These are phyloP conservation scores for Plutella xylostella DNA, from an alignment of 2,888 invertebrate genomes.

Conservation along the genomic window DNA sequence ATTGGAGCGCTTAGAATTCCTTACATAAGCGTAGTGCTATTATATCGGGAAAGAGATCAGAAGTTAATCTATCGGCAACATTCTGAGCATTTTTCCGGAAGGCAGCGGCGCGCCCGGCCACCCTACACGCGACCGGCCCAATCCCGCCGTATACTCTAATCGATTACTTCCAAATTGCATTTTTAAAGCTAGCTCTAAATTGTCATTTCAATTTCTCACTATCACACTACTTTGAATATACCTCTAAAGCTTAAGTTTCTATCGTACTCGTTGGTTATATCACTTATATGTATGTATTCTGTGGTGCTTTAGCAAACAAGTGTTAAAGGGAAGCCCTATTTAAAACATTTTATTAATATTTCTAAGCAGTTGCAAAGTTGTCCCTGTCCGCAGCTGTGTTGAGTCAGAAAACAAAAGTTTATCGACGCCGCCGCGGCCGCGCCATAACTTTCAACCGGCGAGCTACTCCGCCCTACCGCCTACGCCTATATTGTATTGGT, in stretches of 20 bases:
- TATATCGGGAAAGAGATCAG: slow-evolving; percentile 70
- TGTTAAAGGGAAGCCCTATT: neutral
- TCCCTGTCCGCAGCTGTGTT: slow-evolving; percentile 12
- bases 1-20: slow-evolving; percentile 64
- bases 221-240: no score
- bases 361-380: slow-evolving; percentile 9
- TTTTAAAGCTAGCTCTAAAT: neutral
- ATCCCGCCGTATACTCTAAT: slow-evolving; percentile 31
- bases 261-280: no score
- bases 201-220: neutral
- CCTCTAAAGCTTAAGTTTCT: no score
- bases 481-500: slow-evolving; percentile 23
- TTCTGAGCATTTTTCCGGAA: slow-evolving; percentile 67
- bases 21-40: slow-evolving; percentile 61
- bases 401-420: slow-evolving; percentile 17
- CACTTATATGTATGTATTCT: no score
- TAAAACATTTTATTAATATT: slow-evolving; percentile 3
- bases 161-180: slow-evolving; percentile 35
- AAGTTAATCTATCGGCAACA: slow-evolving; percentile 70
- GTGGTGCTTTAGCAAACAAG: no score
- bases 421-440: slow-evolving; percentile 12
- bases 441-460: slow-evolving; percentile 8
- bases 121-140: slow-evolving; percentile 34
- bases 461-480: slow-evolving; percentile 8
- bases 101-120: slow-evolving; percentile 46